Evolutionary conservation across 2,888 invertebrate genomes (phyloP), one percentile per base, ranked within the genome.

Genomic region (Cataglyphis cursor): DNA sequence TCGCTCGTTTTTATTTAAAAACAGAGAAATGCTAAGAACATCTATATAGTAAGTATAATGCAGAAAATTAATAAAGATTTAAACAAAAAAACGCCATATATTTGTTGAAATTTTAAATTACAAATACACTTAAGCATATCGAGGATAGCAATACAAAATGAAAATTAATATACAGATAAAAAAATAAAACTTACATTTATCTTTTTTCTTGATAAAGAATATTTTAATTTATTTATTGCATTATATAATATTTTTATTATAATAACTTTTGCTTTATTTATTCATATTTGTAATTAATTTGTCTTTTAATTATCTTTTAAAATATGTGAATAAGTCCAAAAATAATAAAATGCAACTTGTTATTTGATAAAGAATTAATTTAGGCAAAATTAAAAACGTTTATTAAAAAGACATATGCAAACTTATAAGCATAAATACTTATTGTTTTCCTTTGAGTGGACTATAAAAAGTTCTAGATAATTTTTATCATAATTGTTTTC

Each of bases 121-220:
- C 31, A 81, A 81, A 51, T 48, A 89, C 86, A 86, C 83, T 89
- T 89, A 85, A 86, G 84, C 85, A 84, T 81, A 24, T 87, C 65
- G 44, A 87, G 80, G 66, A 51, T 41, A 61, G 81, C 78, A 70
- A 80, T 70, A 78, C 41, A 65, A 64, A 64, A 82, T 28, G 18
- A 66, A 57, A 54, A 59, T 48, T 51, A 38, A 66, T 31, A 81
- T 80, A 72, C 54, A 48, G 41, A 72, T 51, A 70, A 64, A 76
- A 21, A 48, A 48, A 44, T 21, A 10, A 74, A 5, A 44, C 2
- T 41, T 54, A 24, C 8, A 54, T 44, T 44, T 21, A 38, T 54
- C 35, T 62, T 41, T 61, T 3, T 73, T 31, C 15, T 28, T 41
- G 8, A 18, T 73, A 21, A 10, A 62, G 15, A 75, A 74, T 62